Evolutionary conservation across 1,140 invertebrate species (phyloP).

Genomic region (Apocrypta bakeri): DNA sequence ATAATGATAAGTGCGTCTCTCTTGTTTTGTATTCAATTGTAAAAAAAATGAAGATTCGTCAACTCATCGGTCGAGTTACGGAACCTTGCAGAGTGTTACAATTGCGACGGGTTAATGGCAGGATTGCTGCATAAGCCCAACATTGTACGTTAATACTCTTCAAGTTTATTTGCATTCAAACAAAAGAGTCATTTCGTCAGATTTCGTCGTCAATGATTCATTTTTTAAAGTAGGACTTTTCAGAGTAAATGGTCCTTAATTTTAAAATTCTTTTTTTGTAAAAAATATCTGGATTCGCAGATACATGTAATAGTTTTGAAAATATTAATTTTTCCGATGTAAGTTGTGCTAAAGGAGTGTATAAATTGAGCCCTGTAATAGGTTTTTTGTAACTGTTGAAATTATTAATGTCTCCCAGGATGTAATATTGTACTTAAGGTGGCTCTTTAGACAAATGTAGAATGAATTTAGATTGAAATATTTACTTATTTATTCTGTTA

Average conservation of each 20-base stretch:
- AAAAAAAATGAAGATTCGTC: neutral
- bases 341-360: conserved; percentile 29
- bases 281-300: conserved; percentile 25
- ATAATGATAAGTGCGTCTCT: conserved; percentile 39
- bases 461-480: conserved; percentile 26
- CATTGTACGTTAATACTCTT: conserved; percentile 44
- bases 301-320: conserved; percentile 19
- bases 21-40: conserved; percentile 42
- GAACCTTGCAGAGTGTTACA: conserved; percentile 34
- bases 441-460: conserved; percentile 38
- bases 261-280: neutral
- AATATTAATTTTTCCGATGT: conserved; percentile 44
- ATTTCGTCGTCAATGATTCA: neutral
- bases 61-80: neutral
- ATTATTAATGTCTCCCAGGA: conserved; percentile 29
- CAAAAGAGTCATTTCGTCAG: conserved; percentile 11
- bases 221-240: neutral
- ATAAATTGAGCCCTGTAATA: conserved; percentile 32
- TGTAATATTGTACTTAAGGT: conserved; percentile 32
- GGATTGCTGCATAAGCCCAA: conserved; percentile 3
- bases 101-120: conserved; percentile 11
- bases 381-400: conserved; percentile 44
- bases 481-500: neutral
- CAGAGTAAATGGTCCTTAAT: neutral
- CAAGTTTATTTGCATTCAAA: conserved; percentile 22